Evolutionary conservation across 2,113 vertebrate species (phyloP).

Genomic region (Rana temporaria): DNA sequence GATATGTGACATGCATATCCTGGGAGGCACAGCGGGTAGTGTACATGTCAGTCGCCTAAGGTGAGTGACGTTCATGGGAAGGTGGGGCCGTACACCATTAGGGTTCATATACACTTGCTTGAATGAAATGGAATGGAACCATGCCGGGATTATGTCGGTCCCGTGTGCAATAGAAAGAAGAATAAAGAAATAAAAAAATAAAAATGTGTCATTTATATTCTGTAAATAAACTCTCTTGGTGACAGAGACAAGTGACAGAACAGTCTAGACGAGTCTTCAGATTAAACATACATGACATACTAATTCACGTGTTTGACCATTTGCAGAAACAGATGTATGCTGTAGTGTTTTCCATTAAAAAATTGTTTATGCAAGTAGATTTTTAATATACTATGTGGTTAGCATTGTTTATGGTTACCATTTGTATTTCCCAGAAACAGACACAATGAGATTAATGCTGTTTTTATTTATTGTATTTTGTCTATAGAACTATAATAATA

Average conservation of each 20-base stretch:
- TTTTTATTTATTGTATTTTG: too few species aligned
- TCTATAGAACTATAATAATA: too few species aligned
- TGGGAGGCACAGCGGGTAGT: too few species aligned
- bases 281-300: slow-evolving; percentile 2
- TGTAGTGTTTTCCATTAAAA: slow-evolving; percentile 40
- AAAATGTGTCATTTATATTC: slow-evolving; percentile 32
- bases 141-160: too few species aligned
- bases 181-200: too few species aligned
- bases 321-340: slow-evolving; percentile 29
- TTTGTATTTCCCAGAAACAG: not conserved
- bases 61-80: too few species aligned
- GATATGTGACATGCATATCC: too few species aligned
- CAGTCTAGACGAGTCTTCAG: slow-evolving; percentile 10
- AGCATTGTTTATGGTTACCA: slow-evolving; percentile 12
- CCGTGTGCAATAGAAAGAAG: too few species aligned
- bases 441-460: not conserved
- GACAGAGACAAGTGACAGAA: slow-evolving; percentile 28
- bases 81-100: too few species aligned
- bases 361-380: not conserved
- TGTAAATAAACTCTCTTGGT: not conserved
- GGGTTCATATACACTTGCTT: too few species aligned
- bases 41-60: too few species aligned
- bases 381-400: not conserved
- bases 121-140: too few species aligned
- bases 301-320: slow-evolving; percentile 7